phyloP scores from a whole-genome alignment of 2,797 vertebrate genomes.

The Chloroceryle amazona region DNA sequence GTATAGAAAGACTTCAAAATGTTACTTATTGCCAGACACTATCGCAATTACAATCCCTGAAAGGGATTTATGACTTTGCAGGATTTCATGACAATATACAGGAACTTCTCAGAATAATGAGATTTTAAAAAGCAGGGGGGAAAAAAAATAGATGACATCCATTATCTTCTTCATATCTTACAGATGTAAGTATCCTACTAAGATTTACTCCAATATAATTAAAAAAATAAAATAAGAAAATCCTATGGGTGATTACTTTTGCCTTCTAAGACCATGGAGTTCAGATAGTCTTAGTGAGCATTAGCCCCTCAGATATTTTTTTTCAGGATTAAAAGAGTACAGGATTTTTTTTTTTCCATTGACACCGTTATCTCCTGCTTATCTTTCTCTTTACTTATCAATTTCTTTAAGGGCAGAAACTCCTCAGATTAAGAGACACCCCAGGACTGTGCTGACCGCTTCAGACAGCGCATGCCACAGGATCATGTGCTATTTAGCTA shows the following conservation, averaged over 20 bases:
- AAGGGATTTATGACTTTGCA: not conserved
- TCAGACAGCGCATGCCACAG: not conserved
- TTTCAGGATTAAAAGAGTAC: not conserved
- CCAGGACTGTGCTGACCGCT: not conserved
- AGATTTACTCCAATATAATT: not conserved
- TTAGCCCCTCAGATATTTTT: not conserved
- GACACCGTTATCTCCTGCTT: not conserved
- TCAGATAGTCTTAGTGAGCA: not conserved
- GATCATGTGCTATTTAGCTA: not conserved
- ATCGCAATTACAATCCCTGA: not conserved
- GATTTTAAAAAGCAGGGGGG: not conserved
- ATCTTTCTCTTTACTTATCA: not conserved
- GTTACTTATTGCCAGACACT: not conserved
- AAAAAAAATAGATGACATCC: not conserved
- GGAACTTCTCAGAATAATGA: not conserved
- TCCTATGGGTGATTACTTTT: slow-evolving; percentile 16
- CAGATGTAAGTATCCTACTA: not conserved
- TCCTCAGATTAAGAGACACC: not conserved
- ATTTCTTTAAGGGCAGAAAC: not conserved
- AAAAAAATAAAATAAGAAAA: not conserved
- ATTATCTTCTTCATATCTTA: not conserved
- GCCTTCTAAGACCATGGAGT: not conserved
- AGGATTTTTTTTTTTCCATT: not conserved
- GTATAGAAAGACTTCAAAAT: not conserved
- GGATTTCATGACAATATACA: not conserved